Base-by-base conservation (phyloP, 64 coral and sea anemone genomes). In the Dendrophyllia cribrosa region DNA sequence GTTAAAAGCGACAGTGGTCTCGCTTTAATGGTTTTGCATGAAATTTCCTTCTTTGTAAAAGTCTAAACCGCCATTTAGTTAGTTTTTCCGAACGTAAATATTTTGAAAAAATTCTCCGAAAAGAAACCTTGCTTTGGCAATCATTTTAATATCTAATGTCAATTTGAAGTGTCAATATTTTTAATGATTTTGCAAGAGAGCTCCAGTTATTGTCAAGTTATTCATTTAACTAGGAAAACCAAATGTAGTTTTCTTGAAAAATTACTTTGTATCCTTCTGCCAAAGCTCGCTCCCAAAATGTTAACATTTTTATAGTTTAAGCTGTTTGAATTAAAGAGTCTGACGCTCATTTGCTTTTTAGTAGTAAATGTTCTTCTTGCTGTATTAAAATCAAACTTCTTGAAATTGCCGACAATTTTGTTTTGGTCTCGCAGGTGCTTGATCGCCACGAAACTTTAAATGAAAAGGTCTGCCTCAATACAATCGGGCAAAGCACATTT, bases 101-200 rank as follows among this genome's bases (percentile, higher is more conserved):
- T 77, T 56, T 77, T 77, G 20, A 55, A 24, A 10, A 77, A 77
- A 55, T 12, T 77, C 51, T 19, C 50, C 49, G 11, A 53, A 58
- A 49, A 56, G 75, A 56, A 77, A 77, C 14, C 58, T 17, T 63
- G 64, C 45, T 67, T 17, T 50, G 6, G 72, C 19, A 84, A 68
- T 68, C 80, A 68, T 44, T 67, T 84, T 66, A 84, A 84, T 84
- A 84, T 67, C 61, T 84, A 13, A 84, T 84, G 61, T 50, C 80
- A 84, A 84, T 84, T 84, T 84, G 20, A 68, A 84, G 45, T 68
- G 80, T 84, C 43, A 84, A 84, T 67, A 52, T 46, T 47, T 84
- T 67, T 68, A 59, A 66, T 84, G 44, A 84, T 84, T 84, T 84
- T 84, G 3, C 17, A 51, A 65, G 80, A 51, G 43, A 48, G 62